These are phyloP conservation scores for Mustela lutreola DNA, from an alignment of 2,113 vertebrate genomes.

Conservation along the genomic window DNA sequence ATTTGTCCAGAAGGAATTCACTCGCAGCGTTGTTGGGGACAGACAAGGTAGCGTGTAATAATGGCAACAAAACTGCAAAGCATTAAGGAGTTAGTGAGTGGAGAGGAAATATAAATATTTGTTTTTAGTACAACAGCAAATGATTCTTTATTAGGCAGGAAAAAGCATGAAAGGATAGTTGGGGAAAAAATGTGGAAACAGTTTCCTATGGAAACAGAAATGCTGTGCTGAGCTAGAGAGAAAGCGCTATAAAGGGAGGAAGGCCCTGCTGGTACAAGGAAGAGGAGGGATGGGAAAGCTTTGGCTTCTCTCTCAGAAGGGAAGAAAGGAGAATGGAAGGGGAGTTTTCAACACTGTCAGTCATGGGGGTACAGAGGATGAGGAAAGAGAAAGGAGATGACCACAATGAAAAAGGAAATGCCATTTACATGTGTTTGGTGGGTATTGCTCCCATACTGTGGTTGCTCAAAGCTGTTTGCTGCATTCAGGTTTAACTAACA, in stretches of 20 bases:
- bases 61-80: neutral
- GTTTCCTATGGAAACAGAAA: neutral
- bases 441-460: neutral
- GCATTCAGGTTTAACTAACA: neutral
- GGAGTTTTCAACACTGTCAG: neutral
- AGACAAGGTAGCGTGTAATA: neutral
- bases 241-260: neutral
- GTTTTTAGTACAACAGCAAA: slow-evolving; percentile 1
- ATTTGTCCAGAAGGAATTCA: neutral
- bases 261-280: neutral
- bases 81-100: neutral
- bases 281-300: neutral
- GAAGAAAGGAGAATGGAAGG: neutral
- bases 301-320: neutral
- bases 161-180: neutral
- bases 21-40: neutral
- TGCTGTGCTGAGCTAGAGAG: neutral
- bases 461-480: neutral
- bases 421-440: neutral
- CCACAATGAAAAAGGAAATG: neutral
- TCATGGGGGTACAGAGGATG: neutral
- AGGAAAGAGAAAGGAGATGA: neutral
- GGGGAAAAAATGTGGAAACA: neutral
- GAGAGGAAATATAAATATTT: neutral
- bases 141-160: neutral